phyloP scores from a whole-genome alignment of 2,113 vertebrate species.

The Girardinichthys multiradiatus region DNA sequence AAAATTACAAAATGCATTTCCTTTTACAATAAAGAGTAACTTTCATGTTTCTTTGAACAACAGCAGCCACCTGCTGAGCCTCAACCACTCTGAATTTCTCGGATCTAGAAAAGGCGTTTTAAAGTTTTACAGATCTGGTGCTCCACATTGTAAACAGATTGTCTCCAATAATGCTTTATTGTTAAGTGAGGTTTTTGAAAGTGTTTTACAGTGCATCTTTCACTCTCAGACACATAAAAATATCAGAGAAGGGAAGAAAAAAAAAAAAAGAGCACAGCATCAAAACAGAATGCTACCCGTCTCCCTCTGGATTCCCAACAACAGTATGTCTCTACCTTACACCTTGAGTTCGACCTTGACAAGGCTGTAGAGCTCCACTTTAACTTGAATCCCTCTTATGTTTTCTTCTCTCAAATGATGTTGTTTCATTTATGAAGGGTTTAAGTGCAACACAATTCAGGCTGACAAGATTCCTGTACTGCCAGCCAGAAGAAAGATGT shows the following conservation, averaged over 20 bases:
- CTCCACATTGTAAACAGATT: background rate
- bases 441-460: constrained; percentile 4
- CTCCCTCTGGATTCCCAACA: constrained; percentile 10
- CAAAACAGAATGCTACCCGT: constrained; percentile 23
- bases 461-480: background rate
- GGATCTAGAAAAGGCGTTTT: background rate
- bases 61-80: background rate
- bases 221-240: background rate
- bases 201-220: background rate
- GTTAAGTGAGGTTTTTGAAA: background rate
- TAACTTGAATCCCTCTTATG: constrained; percentile 14
- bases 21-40: background rate
- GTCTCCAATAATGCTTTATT: background rate
- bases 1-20: background rate
- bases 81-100: background rate
- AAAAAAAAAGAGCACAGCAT: background rate
- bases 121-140: background rate
- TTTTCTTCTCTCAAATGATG: constrained; percentile 36
- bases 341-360: constrained; percentile 53
- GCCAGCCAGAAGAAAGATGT: background rate
- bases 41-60: background rate
- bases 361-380: constrained; percentile 37
- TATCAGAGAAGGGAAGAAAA: background rate
- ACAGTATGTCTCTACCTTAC: constrained; percentile 30
- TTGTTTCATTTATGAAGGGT: constrained; percentile 28